A percentile compares a stretch with the other conserved stretches of the same genome.
phyloP scores from a whole-genome alignment of 2,888 invertebrate species.

The Agrilus cyanescens region DNA sequence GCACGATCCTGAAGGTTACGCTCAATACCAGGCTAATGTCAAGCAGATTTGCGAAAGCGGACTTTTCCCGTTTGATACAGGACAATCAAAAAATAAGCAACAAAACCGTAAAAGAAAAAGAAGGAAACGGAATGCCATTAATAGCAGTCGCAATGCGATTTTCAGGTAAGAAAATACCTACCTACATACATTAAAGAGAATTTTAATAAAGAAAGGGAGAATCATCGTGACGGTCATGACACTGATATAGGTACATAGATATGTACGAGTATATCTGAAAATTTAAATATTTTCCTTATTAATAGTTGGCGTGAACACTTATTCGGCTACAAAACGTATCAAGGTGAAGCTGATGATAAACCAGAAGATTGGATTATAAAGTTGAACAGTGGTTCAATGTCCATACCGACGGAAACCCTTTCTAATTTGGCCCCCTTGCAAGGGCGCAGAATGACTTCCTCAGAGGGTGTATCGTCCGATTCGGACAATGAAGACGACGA shows the following conservation, averaged over 20 bases:
- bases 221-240: too few relatives aligned
- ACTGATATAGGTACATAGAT: too few relatives aligned
- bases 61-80: slow-evolving; percentile 15
- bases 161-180: too few relatives aligned
- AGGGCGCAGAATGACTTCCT: too few relatives aligned
- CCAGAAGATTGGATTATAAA: slow-evolving; percentile 18
- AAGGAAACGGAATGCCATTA: neutral
- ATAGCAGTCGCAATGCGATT: neutral
- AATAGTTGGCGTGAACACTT: too few relatives aligned
- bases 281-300: too few relatives aligned
- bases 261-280: too few relatives aligned
- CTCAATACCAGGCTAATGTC: slow-evolving; percentile 46
- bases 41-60: slow-evolving; percentile 22
- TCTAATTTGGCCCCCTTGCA: too few relatives aligned
- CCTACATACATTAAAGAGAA: too few relatives aligned
- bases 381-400: slow-evolving; percentile 6
- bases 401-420: slow-evolving; percentile 19
- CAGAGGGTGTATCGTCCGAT: too few relatives aligned
- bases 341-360: slow-evolving; percentile 9
- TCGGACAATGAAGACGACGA: slow-evolving; percentile 1
- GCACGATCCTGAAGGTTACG: slow-evolving; percentile 62
- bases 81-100: slow-evolving; percentile 11
- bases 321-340: slow-evolving; percentile 6
- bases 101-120: neutral
- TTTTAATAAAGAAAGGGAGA: too few relatives aligned